Conservation (phyloP, 2,113 vertebrate genomes). For the Solea senegalensis region DNA sequence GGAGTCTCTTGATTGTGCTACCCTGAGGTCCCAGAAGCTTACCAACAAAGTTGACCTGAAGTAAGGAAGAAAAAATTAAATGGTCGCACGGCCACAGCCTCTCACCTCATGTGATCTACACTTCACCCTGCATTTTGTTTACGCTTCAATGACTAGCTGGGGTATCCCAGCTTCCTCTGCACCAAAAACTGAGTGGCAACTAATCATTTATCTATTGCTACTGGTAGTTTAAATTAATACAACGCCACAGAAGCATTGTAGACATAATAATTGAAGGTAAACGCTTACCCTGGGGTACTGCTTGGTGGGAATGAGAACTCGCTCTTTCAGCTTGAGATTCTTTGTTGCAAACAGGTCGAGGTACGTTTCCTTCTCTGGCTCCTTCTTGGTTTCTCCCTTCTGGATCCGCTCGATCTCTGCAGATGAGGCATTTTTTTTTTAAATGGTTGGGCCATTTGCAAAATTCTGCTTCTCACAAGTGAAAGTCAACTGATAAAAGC, state of each 20-base stretch:
- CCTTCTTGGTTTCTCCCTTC: slow-evolving; percentile 93
- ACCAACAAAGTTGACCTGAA: slow-evolving; percentile 96
- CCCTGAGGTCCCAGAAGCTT: slow-evolving; percentile 97
- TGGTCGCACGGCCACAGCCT: no score
- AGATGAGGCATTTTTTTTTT: neutral
- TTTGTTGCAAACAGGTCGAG: slow-evolving; percentile 94
- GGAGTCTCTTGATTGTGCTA: slow-evolving; percentile 97
- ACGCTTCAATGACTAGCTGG: no score
- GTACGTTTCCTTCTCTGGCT: slow-evolving; percentile 89
- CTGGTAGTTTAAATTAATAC: no score
- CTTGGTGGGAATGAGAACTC: slow-evolving; percentile 95
- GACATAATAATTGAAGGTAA: neutral
- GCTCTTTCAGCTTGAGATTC: slow-evolving; percentile 93
- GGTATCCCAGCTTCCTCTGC: no score
- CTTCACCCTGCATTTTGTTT: no score
- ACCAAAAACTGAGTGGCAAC: no score
- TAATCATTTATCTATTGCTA: no score
- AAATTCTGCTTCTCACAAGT: no score
- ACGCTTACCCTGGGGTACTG: slow-evolving; percentile 91
- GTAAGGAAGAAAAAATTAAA: neutral
- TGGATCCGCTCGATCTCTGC: slow-evolving; percentile 96
- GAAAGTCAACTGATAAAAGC: no score
- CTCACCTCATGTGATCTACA: no score
- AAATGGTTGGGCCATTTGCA: no score
- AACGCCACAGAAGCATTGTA: neutral